Conservation (phyloP, 1,140 invertebrate genomes). For the Antheraea pernyi region DNA sequence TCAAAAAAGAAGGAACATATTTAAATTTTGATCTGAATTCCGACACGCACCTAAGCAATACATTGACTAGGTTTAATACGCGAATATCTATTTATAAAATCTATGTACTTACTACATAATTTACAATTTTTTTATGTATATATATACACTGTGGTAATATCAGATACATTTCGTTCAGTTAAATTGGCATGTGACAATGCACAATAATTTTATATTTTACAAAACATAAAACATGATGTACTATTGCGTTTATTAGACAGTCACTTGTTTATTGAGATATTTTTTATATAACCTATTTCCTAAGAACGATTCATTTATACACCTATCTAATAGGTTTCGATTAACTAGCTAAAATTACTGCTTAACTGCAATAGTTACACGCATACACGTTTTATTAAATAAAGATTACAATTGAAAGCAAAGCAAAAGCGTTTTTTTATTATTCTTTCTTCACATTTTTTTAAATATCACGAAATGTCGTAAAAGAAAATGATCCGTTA, state of each 20-base stretch:
- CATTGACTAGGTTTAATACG: slow-evolving; percentile 9
- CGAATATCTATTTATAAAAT: slow-evolving; percentile 11
- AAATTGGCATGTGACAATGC: not conserved
- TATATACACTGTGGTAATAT: not conserved
- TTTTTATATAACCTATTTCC: not conserved
- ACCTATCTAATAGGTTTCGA: slow-evolving; percentile 7
- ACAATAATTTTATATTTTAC: too few relatives aligned
- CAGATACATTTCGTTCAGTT: not conserved
- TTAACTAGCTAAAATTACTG: slow-evolving; percentile 1
- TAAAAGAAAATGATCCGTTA: too few relatives aligned
- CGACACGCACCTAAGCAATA: not conserved
- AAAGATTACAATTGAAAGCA: slow-evolving; percentile 4
- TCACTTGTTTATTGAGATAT: not conserved
- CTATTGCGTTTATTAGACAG: not conserved
- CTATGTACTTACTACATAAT: slow-evolving; percentile 7
- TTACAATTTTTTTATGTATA: not conserved
- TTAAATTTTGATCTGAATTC: not conserved
- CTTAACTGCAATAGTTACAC: not conserved
- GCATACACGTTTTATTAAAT: slow-evolving; percentile 4
- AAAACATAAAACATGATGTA: not conserved
- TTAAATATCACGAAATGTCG: too few relatives aligned
- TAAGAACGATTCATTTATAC: not conserved
- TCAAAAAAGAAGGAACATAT: not conserved
- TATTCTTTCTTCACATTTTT: not conserved
- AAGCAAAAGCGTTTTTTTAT: slow-evolving; percentile 2